Conservation (phyloP, 2,888 invertebrate genomes). For the Acanthopleura granulata region DNA sequence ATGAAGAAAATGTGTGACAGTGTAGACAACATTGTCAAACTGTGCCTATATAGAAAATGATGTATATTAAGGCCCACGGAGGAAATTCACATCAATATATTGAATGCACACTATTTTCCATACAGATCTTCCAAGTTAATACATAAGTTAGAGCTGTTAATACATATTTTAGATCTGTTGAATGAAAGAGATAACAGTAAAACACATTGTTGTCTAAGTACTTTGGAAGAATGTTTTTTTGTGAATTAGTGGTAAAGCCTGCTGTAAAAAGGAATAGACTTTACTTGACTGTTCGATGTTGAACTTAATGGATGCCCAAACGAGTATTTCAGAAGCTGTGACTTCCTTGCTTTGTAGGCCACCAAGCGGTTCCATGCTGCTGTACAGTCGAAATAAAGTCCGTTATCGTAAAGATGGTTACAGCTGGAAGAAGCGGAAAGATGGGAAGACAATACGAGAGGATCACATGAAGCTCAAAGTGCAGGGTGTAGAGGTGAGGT, state of each 20-base stretch:
- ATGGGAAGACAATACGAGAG: slow-evolving; percentile 97
- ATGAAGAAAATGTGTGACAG: no score
- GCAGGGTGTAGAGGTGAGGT: slow-evolving; percentile 88
- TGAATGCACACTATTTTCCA: no score
- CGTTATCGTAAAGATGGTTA: slow-evolving; percentile 95
- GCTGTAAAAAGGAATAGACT: no score
- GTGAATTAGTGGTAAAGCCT: neutral
- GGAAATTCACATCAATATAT: no score
- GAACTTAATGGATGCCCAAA: neutral
- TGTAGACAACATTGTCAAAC: no score
- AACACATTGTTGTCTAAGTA: no score
- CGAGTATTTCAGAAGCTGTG: neutral
- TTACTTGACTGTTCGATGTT: neutral
- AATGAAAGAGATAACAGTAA: no score
- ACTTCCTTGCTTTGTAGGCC: slow-evolving; percentile 77
- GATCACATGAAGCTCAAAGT: slow-evolving; percentile 99
- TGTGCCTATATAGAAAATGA: no score
- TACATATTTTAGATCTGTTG: no score
- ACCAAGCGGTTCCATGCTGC: slow-evolving; percentile 95
- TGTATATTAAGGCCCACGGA: no score
- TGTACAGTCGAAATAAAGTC: slow-evolving; percentile 96
- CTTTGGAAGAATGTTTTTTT: neutral
- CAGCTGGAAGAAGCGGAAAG: slow-evolving; percentile 98
- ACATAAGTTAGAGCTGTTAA: no score
- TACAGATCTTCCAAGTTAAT: no score